Percentiles rank a stretch among this genome's conserved stretches.
phyloP scores from a whole-genome alignment of 2,797 vertebrate genomes.

The Cetoscarus ocellatus region DNA sequence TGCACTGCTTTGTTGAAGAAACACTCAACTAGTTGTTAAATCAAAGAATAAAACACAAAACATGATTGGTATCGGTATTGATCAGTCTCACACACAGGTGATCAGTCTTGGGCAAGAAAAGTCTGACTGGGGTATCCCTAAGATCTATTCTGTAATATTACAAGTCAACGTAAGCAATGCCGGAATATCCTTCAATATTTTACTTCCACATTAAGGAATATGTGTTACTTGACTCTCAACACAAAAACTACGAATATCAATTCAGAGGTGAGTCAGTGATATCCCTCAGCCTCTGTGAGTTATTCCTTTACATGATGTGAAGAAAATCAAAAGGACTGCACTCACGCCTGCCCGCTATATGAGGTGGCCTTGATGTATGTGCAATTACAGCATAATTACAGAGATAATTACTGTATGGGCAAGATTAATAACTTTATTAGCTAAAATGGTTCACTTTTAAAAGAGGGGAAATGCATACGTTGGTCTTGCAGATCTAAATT shows the following conservation, averaged over 20 bases:
- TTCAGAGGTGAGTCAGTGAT: constrained; percentile 6
- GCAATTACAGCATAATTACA: constrained; percentile 87
- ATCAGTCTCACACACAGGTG: too few relatives aligned
- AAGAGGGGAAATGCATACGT: constrained; percentile 81
- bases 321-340: constrained; percentile 52
- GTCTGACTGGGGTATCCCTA: too few relatives aligned
- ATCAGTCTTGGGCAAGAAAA: too few relatives aligned
- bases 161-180: too few relatives aligned
- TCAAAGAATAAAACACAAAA: too few relatives aligned
- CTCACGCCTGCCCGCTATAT: constrained; percentile 64
- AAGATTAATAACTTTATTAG: constrained; percentile 90
- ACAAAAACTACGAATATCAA: not conserved
- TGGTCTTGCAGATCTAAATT: constrained; percentile 83
- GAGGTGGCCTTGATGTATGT: constrained; percentile 86
- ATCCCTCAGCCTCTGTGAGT: constrained; percentile 12
- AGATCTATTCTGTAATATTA: too few relatives aligned
- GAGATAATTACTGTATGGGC: constrained; percentile 87
- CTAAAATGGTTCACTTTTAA: constrained; percentile 84
- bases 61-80: too few relatives aligned
- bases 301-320: constrained; percentile 52
- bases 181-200: too few relatives aligned
- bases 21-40: too few relatives aligned
- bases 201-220: too few relatives aligned
- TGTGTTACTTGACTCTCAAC: too few relatives aligned
- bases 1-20: too few relatives aligned